phyloP scores from a whole-genome alignment of 2,888 invertebrate species.

The Vanessa cardui region DNA sequence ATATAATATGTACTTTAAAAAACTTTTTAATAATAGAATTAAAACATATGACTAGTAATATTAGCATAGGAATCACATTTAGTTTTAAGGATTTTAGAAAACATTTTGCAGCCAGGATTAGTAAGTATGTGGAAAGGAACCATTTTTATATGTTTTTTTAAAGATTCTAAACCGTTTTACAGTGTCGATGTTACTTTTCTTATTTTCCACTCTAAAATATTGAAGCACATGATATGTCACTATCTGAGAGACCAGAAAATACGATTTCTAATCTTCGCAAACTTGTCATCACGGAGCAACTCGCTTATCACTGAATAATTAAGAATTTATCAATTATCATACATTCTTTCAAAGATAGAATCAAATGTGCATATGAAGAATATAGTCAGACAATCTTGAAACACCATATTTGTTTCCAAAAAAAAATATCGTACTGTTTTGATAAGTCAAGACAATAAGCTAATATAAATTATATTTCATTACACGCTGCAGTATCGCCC shows the following conservation, averaged over 20 bases:
- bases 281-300: too few species aligned
- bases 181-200: neutral
- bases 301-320: neutral
- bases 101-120: slow-evolving; percentile 28
- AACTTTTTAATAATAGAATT: too few species aligned
- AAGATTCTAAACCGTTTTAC: neutral
- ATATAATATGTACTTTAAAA: too few species aligned
- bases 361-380: too few species aligned
- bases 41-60: too few species aligned
- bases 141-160: neutral
- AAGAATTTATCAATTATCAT: too few species aligned
- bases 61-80: neutral
- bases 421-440: neutral
- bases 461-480: slow-evolving; percentile 19
- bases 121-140: slow-evolving; percentile 25
- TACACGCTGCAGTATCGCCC: slow-evolving; percentile 86
- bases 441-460: neutral
- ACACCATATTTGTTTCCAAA: too few species aligned
- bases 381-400: too few species aligned
- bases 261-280: too few species aligned
- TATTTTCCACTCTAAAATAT: neutral
- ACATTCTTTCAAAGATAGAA: too few species aligned
- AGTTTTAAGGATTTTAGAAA: neutral
- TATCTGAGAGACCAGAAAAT: too few species aligned
- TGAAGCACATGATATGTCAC: neutral